Conservation (phyloP, 1,140 invertebrate genomes). For the Chymomyza costata region DNA sequence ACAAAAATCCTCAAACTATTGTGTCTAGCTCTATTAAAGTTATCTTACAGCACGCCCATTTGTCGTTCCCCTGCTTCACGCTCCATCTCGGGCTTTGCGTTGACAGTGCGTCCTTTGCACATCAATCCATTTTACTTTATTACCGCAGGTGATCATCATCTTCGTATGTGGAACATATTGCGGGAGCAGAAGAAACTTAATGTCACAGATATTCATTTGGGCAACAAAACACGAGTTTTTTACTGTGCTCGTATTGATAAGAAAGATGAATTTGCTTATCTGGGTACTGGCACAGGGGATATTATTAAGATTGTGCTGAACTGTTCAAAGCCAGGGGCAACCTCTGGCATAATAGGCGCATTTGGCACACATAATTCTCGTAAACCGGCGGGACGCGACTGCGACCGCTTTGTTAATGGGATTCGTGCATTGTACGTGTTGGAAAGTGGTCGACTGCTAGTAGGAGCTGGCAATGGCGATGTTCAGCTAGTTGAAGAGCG, state of each 20-base stretch:
- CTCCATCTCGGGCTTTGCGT: conserved; percentile 81
- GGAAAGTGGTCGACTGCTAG: conserved; percentile 80
- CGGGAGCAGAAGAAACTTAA: conserved; percentile 81
- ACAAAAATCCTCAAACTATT: background rate
- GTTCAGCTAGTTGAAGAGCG: conserved; percentile 83
- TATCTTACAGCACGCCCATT: conserved; percentile 75
- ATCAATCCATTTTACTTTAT: conserved; percentile 80
- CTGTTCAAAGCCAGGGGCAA: conserved; percentile 77
- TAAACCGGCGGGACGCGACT: conserved; percentile 66
- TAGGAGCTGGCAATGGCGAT: conserved; percentile 89
- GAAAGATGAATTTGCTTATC: conserved; percentile 84
- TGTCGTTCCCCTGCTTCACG: conserved; percentile 81
- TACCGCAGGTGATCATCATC: conserved; percentile 83
- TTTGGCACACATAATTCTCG: conserved; percentile 76
- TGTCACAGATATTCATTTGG: conserved; percentile 83
- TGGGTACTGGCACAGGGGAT: conserved; percentile 87
- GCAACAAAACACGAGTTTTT: conserved; percentile 82
- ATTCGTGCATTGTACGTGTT: conserved; percentile 82
- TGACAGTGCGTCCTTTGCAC: conserved; percentile 78
- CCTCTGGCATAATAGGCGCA: conserved; percentile 82
- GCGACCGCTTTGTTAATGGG: conserved; percentile 77
- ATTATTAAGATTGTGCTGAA: conserved; percentile 82
- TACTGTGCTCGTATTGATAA: conserved; percentile 80
- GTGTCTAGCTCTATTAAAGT: background rate
- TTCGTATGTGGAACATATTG: conserved; percentile 86